phyloP scores from a whole-genome alignment of 2,113 vertebrate genomes.

The Tenebrosternarchus preto region DNA sequence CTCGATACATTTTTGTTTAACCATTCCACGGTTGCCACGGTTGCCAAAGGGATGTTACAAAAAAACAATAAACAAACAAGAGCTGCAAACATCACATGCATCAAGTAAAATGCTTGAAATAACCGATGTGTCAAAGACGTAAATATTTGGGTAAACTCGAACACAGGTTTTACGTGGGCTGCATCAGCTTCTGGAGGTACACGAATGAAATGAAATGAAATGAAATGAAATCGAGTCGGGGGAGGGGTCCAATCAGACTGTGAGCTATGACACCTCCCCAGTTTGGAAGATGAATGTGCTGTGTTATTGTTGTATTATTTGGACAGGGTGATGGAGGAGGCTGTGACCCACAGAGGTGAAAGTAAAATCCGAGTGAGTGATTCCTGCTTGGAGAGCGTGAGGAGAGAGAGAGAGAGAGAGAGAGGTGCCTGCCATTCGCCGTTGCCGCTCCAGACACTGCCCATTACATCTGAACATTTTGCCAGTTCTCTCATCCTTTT shows the following conservation, averaged over 20 bases:
- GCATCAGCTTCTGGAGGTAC: slow-evolving; percentile 21
- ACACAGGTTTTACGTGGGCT: slow-evolving; percentile 17
- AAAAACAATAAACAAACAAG: neutral
- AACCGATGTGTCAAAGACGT: neutral
- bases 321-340: slow-evolving; percentile 53
- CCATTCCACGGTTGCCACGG: neutral
- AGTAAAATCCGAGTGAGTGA: slow-evolving; percentile 52
- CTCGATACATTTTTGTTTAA: neutral
- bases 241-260: slow-evolving; percentile 52
- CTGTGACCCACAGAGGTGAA: slow-evolving; percentile 48
- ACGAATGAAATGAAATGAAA: slow-evolving; percentile 51
- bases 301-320: slow-evolving; percentile 63
- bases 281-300: slow-evolving; percentile 57
- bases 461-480: slow-evolving; percentile 33
- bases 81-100: neutral
- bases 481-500: slow-evolving; percentile 43
- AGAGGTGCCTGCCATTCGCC: slow-evolving; percentile 9
- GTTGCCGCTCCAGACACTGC: slow-evolving; percentile 9
- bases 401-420: slow-evolving; percentile 13
- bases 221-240: slow-evolving; percentile 38
- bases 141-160: slow-evolving; percentile 14
- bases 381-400: slow-evolving; percentile 25
- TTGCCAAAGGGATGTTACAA: neutral
- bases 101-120: neutral
- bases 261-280: slow-evolving; percentile 49